Conservation (phyloP, 2,797 vertebrate species). For the Capromys pilorides region DNA sequence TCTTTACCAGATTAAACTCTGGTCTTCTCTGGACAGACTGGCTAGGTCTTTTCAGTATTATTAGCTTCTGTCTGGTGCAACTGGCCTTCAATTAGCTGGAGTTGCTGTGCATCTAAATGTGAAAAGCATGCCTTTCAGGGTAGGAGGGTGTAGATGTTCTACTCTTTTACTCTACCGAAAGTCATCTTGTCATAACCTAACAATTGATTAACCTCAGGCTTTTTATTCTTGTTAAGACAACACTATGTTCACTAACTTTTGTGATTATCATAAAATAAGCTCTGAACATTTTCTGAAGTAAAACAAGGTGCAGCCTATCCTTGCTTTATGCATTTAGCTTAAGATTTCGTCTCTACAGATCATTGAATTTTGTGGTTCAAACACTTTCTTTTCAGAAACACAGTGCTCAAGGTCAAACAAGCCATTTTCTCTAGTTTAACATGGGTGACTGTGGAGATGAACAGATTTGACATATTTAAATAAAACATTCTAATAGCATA, state of each 20-base stretch:
- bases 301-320: background rate
- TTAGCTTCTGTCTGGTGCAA: background rate
- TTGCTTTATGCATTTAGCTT: slow-evolving; percentile 46
- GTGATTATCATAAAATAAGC: background rate
- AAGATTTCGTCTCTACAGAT: slow-evolving; percentile 54
- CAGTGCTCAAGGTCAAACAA: slow-evolving; percentile 85
- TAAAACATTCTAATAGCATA: slow-evolving; percentile 90
- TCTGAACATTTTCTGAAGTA: background rate
- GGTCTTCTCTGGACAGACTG: background rate
- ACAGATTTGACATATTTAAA: slow-evolving; percentile 89
- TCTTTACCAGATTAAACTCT: background rate
- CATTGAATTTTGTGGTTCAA: slow-evolving; percentile 55
- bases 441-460: slow-evolving; percentile 83
- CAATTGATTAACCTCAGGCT: background rate
- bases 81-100: background rate
- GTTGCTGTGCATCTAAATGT: slow-evolving; percentile 13
- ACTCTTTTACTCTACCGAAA: background rate
- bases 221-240: slow-evolving; percentile 39
- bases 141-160: background rate
- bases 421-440: slow-evolving; percentile 86
- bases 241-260: background rate
- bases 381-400: slow-evolving; percentile 77
- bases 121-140: background rate
- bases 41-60: background rate
- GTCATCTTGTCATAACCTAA: background rate